A percentile compares a stretch with the other conserved stretches of the same genome.
These are phyloP conservation scores for Frieseomelitta varia DNA, from an alignment of 1,140 invertebrate genomes.

Conservation along the genomic window DNA sequence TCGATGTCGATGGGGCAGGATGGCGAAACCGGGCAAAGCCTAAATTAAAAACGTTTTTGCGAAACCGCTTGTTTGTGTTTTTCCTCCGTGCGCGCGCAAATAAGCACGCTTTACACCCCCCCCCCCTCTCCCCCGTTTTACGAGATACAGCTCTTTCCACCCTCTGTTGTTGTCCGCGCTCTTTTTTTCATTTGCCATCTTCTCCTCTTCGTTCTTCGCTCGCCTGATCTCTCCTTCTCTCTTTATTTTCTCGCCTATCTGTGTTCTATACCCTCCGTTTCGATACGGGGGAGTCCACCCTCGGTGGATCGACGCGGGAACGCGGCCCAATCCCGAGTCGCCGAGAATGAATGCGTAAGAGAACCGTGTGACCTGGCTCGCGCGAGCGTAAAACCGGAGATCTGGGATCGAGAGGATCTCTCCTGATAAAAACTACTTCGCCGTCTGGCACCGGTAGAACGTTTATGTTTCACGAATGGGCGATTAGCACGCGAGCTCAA, in stretches of 20 bases:
- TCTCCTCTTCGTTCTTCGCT: conserved; percentile 32
- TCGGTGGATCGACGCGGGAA: neutral
- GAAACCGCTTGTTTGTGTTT: conserved; percentile 10
- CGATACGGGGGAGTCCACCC: neutral
- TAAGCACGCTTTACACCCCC: neutral
- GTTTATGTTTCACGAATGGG: neutral
- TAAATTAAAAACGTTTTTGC: neutral
- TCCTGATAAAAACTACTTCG: too few species aligned
- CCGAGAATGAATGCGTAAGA: neutral
- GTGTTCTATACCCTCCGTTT: neutral
- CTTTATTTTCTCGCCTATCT: conserved; percentile 19
- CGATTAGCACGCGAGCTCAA: neutral
- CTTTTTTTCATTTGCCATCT: neutral
- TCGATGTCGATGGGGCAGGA: neutral
- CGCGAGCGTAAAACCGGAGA: neutral
- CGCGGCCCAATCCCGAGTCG: neutral
- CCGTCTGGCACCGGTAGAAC: neutral
- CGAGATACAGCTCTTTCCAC: neutral
- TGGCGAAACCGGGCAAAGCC: neutral
- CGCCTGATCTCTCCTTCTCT: conserved; percentile 24
- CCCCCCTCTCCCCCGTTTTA: neutral
- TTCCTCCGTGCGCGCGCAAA: neutral
- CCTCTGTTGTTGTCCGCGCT: neutral
- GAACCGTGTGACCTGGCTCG: neutral
- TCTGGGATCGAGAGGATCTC: conserved; percentile 5